Conservation (phyloP, 2,797 vertebrate species). For the Steatocranus sp. region DNA sequence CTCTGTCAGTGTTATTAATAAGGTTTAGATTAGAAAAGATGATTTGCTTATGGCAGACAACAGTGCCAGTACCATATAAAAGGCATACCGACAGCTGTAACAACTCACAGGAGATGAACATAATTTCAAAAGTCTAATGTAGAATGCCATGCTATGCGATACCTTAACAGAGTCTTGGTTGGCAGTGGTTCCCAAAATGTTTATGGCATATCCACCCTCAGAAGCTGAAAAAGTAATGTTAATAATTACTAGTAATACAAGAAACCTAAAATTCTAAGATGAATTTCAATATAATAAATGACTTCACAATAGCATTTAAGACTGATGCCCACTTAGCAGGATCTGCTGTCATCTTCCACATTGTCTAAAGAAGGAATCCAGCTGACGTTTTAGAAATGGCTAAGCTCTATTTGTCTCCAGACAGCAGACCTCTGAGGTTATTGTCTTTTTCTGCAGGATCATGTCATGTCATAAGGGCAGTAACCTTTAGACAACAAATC, state of each 20-base stretch:
- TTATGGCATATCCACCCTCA: not conserved
- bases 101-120: not conserved
- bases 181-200: not conserved
- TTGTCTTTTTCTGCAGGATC: not conserved
- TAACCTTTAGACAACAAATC: not conserved
- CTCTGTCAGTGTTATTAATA: not conserved
- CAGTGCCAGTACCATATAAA: not conserved
- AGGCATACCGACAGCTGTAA: not conserved
- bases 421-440: not conserved
- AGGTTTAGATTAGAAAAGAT: not conserved
- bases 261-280: not conserved
- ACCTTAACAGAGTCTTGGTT: not conserved
- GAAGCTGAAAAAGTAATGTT: not conserved
- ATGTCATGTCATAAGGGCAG: not conserved
- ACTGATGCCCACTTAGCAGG: not conserved
- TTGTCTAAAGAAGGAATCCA: not conserved
- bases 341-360: not conserved
- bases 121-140: not conserved
- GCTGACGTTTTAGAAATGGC: not conserved
- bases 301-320: not conserved
- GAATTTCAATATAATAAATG: not conserved
- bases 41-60: not conserved
- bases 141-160: not conserved
- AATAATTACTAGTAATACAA: not conserved
- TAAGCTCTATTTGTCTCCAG: not conserved